phyloP scores from a whole-genome alignment of 2,113 vertebrate species.

The Bos javanicus region DNA sequence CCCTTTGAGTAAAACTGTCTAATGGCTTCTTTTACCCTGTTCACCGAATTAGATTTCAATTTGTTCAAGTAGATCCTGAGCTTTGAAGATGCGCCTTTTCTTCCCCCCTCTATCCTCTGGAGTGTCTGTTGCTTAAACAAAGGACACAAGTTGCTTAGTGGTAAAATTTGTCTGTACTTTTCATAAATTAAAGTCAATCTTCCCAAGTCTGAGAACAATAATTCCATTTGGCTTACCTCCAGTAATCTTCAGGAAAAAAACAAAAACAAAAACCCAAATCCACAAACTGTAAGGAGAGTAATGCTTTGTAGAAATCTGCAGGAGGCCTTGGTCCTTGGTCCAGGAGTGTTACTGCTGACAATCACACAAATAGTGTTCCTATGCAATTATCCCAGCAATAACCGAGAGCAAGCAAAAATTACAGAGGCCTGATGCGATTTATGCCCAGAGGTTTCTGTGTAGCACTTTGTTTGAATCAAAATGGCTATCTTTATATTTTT shows the following conservation, averaged over 20 bases:
- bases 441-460: constrained; percentile 68
- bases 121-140: constrained; percentile 44
- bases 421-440: constrained; percentile 70
- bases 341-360: constrained; percentile 70
- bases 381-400: constrained; percentile 79
- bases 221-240: constrained; percentile 60
- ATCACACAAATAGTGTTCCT: constrained; percentile 75
- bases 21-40: background rate
- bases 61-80: background rate
- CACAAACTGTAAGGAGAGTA: constrained; percentile 61
- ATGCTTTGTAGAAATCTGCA: constrained; percentile 70
- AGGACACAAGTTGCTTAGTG: constrained; percentile 15
- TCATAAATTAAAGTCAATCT: constrained; percentile 70
- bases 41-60: background rate
- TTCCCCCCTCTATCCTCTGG: background rate
- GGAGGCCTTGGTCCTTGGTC: constrained; percentile 72
- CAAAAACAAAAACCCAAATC: background rate
- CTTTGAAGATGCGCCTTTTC: background rate
- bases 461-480: constrained; percentile 75
- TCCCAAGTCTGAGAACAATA: constrained; percentile 58
- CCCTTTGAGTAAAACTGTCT: background rate
- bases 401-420: constrained; percentile 77
- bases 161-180: constrained; percentile 38
- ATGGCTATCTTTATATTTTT: constrained; percentile 66
- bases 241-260: constrained; percentile 45